Base-by-base conservation (phyloP, 2,888 invertebrate species). In the Heliconius erato region DNA sequence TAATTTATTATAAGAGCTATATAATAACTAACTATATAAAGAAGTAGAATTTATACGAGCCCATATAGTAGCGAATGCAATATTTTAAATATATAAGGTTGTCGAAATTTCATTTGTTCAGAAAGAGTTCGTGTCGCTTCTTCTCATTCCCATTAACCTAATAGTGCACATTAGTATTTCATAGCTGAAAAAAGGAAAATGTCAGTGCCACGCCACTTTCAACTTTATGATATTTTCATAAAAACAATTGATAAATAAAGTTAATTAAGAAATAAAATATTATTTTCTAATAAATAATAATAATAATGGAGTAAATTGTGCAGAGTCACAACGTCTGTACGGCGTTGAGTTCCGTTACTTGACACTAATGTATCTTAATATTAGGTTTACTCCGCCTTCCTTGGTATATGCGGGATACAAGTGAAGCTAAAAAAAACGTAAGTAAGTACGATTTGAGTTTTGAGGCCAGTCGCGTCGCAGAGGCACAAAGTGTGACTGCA, bases 111-210 rank as follows among this genome's bases (percentile, higher is more conserved):
- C 3, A 71, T 40, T 44, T 44, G 14, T 26, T 71, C 71, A 40
- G 12, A 40, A 16, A 26, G 44, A 44, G 16, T 14, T 40, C 14
- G 26, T 44, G 14, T 5, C 35, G n/a, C 40, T 71, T 69, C n/a
- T 40, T 40, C 40, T n/a, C 40, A 26, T 71, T 71, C 71, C 14
- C 14, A 71, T 71, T 71, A n/a, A 71, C 44, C 71, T 71, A 71
- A 71, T 71, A 71, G n/a, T 71, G 14, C 40, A 40, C 35, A n/a
- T 44, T 40, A 40, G 12, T 40, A n/a, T 23, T n/a, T 40, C 12
- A 71, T 71, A 40, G n/a, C 23, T n/a, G 12, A 26, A 12, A 71
- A 14, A 12, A 71, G 16, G 0, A 32, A 68, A 26, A 68, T 11
- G 69, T 35, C 7, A 40, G 26, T n/a, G n/a, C 12, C 14, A 32